Evolutionary conservation across 2,888 invertebrate genomes (phyloP).

Genomic region (Cephus spinipes): DNA sequence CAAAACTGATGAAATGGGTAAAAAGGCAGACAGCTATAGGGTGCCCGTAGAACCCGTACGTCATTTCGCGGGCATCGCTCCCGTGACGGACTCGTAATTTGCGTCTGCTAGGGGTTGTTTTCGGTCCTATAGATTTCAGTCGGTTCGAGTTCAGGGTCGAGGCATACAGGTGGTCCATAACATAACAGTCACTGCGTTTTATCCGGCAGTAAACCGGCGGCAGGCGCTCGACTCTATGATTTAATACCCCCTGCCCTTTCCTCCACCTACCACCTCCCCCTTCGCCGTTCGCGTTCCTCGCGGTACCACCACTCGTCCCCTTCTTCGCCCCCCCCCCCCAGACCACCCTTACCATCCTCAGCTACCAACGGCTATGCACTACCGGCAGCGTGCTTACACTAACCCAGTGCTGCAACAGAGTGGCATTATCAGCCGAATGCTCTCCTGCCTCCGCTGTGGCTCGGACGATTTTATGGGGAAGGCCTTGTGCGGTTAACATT

Average conservation of each 20-base stretch:
- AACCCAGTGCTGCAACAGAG: constrained; percentile 48
- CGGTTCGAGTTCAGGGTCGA: constrained; percentile 62
- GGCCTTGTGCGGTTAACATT: neutral
- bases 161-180: constrained; percentile 68
- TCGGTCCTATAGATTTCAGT: constrained; percentile 55
- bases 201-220: constrained; percentile 67
- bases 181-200: constrained; percentile 67
- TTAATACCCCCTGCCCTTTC: constrained; percentile 60
- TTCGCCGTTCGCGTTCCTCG: constrained; percentile 33
- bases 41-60: neutral
- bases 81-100: neutral
- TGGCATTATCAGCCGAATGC: constrained; percentile 46
- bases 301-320: neutral
- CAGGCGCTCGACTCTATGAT: constrained; percentile 65
- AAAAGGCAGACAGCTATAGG: neutral
- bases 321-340: constrained; percentile 24
- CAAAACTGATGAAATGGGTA: neutral
- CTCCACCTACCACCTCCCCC: constrained; percentile 29
- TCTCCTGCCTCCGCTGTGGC: constrained; percentile 24
- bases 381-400: constrained; percentile 47
- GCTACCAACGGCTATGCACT: constrained; percentile 31
- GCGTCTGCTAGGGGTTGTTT: constrained; percentile 36
- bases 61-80: neutral
- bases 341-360: constrained; percentile 21
- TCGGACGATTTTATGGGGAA: neutral